Evolutionary conservation across 2,888 invertebrate species (phyloP).

Genomic region (Carabus problematicus): DNA sequence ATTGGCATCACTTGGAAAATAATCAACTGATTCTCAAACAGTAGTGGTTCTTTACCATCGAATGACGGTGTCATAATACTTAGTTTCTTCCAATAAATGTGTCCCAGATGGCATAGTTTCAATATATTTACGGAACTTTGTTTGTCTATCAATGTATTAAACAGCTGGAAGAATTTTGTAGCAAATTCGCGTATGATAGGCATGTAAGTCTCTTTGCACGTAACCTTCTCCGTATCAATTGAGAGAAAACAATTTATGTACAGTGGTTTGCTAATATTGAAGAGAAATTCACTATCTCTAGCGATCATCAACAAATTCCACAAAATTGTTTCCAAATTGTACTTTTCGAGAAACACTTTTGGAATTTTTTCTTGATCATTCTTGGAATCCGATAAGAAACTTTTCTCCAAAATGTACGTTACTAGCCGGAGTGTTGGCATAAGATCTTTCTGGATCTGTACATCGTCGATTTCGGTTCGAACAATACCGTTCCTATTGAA

Average conservation of each 20-base stretch:
- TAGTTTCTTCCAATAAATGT: conserved; percentile 59
- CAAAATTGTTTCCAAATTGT: conserved; percentile 57
- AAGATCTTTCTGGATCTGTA: conserved; percentile 62
- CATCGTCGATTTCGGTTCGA: conserved; percentile 61
- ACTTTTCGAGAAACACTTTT: conserved; percentile 55
- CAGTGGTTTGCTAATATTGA: conserved; percentile 62
- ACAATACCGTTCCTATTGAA: conserved; percentile 61
- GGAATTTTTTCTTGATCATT: conserved; percentile 54
- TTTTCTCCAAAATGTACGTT: conserved; percentile 63
- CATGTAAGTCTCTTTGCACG: conserved; percentile 42
- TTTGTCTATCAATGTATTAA: conserved; percentile 56
- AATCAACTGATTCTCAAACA: conserved; percentile 68
- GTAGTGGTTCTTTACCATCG: conserved; percentile 52
- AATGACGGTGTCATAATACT: conserved; percentile 53
- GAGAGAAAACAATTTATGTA: conserved; percentile 59
- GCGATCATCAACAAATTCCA: conserved; percentile 58
- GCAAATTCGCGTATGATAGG: conserved; percentile 51
- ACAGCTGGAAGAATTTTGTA: conserved; percentile 56
- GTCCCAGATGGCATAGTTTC: conserved; percentile 57
- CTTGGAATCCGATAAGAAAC: conserved; percentile 59
- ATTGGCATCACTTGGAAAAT: conserved; percentile 71
- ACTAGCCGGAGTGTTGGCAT: conserved; percentile 67
- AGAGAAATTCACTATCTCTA: conserved; percentile 60
- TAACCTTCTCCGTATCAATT: conserved; percentile 43
- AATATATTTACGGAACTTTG: conserved; percentile 54